phyloP scores from a whole-genome alignment of 2,888 invertebrate genomes.

The Phorcus lineatus region DNA sequence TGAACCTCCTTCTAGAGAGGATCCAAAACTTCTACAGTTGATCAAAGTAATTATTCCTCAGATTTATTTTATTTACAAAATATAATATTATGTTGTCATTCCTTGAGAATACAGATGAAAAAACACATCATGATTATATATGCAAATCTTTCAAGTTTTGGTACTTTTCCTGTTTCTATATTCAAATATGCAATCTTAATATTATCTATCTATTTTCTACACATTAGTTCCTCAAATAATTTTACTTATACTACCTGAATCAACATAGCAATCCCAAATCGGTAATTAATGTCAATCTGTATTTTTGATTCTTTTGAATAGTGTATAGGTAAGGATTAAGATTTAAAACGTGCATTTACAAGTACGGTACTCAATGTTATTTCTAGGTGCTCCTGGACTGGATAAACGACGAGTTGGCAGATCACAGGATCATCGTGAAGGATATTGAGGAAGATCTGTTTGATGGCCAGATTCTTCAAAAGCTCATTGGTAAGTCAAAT shows the following conservation, averaged over 20 bases:
- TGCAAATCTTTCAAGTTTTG: no score
- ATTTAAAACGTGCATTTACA: no score
- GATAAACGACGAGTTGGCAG: slow-evolving; percentile 98
- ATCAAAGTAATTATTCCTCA: slow-evolving; percentile 78
- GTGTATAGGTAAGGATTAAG: no score
- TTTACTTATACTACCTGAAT: no score
- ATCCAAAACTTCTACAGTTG: slow-evolving; percentile 89
- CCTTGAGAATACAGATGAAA: not conserved
- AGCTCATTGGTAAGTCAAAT: slow-evolving; percentile 78
- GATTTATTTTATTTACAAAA: not conserved
- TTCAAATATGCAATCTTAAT: no score
- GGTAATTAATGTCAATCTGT: no score
- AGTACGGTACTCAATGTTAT: not conserved
- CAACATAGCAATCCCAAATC: no score
- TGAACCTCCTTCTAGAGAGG: slow-evolving; percentile 90
- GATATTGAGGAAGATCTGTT: slow-evolving; percentile 97
- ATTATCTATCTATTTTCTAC: no score
- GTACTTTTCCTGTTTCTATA: no score
- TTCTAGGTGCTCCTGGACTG: slow-evolving; percentile 87
- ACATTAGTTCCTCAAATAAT: no score
- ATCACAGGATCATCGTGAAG: slow-evolving; percentile 97
- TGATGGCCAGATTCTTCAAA: slow-evolving; percentile 93
- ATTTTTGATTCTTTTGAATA: no score
- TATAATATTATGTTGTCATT: not conserved
- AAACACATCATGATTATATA: not conserved